Evolutionary conservation across 2,113 vertebrate species (phyloP).

Genomic region (Gymnocephalus cernua): DNA sequence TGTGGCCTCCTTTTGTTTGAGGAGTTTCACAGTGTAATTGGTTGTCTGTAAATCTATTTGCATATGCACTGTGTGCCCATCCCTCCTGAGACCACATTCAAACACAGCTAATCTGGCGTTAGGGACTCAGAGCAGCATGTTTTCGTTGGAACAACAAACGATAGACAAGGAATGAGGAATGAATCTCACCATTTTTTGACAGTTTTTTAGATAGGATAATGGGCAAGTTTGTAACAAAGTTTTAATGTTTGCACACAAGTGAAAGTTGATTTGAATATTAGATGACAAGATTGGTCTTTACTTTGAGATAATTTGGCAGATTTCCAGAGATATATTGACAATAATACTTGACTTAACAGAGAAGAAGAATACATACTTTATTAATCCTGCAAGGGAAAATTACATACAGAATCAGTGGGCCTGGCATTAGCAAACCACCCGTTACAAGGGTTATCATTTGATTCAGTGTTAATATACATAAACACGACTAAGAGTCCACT

Average conservation of each 20-base stretch:
- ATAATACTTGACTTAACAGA: not conserved
- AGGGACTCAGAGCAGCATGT: conserved; percentile 40
- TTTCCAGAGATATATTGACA: not conserved
- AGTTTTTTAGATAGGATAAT: conserved; percentile 14
- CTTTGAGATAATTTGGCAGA: not conserved
- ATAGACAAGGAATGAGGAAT: conserved; percentile 14
- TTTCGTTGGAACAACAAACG: conserved; percentile 53
- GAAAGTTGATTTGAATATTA: conserved; percentile 13
- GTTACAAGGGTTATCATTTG: not conserved
- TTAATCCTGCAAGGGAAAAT: too few relatives aligned
- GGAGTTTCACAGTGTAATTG: conserved; percentile 63
- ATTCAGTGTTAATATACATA: not conserved
- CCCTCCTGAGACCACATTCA: conserved; percentile 68
- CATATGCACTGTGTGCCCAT: conserved; percentile 58
- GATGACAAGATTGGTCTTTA: not conserved
- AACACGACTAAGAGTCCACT: not conserved
- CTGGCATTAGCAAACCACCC: not conserved
- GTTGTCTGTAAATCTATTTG: conserved; percentile 73
- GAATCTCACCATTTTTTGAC: not conserved
- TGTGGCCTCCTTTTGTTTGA: conserved; percentile 49
- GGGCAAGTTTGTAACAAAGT: not conserved
- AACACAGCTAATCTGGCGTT: conserved; percentile 63
- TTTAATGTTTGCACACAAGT: not conserved
- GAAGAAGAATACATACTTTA: too few relatives aligned
- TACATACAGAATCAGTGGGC: not conserved